A percentile compares a stretch with the other conserved stretches of the same genome.
Conservation (phyloP, 2,888 invertebrate genomes). For the Taenaris catops region DNA sequence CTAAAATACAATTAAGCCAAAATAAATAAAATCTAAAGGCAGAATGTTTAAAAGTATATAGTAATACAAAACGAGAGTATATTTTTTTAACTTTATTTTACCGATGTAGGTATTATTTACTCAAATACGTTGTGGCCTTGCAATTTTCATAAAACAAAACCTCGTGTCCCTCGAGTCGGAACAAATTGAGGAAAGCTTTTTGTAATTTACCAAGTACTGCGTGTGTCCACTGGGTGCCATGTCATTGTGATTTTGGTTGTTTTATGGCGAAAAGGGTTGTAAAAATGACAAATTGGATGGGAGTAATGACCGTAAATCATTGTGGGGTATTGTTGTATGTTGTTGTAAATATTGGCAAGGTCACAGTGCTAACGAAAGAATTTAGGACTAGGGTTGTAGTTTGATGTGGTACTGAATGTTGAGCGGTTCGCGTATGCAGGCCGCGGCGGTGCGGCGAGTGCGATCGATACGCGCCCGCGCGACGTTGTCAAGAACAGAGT, state of each 20-base stretch:
- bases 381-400: slow-evolving; percentile 58
- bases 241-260: slow-evolving; percentile 21
- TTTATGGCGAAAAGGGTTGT: slow-evolving; percentile 16
- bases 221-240: slow-evolving; percentile 34
- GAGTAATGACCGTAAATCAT: slow-evolving; percentile 14
- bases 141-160: slow-evolving; percentile 49
- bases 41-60: no score
- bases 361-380: slow-evolving; percentile 56
- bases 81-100: no score
- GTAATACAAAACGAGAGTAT: no score
- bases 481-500: slow-evolving; percentile 42
- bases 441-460: slow-evolving; percentile 49
- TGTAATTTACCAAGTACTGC: slow-evolving; percentile 42
- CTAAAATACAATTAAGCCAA: slow-evolving; percentile 15
- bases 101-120: no score
- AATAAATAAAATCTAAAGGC: no score
- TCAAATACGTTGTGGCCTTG: slow-evolving; percentile 27
- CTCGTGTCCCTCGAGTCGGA: slow-evolving; percentile 41
- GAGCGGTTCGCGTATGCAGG: slow-evolving; percentile 75
- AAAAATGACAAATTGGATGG: slow-evolving; percentile 7
- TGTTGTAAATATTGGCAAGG: slow-evolving; percentile 52
- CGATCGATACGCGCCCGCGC: slow-evolving; percentile 79
- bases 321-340: slow-evolving; percentile 25
- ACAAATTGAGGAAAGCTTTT: slow-evolving; percentile 53
- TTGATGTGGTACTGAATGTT: slow-evolving; percentile 63